phyloP scores from a whole-genome alignment of 2,888 invertebrate genomes.

The Tenthredo livida region DNA sequence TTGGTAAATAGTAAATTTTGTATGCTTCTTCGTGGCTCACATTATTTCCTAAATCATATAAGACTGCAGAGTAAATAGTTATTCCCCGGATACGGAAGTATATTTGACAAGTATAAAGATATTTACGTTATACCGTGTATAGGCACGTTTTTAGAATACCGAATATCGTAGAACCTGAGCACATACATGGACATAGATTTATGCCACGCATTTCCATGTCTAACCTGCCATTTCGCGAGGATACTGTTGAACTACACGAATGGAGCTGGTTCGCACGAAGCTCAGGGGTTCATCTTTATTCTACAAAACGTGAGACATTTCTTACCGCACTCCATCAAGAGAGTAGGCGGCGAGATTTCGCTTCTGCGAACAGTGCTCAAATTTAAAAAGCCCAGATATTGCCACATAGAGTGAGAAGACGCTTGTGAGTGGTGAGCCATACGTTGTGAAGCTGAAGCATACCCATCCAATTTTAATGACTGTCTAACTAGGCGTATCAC shows the following conservation, averaged over 20 bases:
- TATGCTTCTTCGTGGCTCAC: too few species aligned
- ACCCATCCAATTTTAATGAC: not conserved
- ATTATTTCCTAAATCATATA: not conserved
- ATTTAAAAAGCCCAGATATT: not conserved
- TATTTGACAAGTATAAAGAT: not conserved
- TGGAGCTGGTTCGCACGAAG: constrained; percentile 15
- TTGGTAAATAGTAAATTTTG: too few species aligned
- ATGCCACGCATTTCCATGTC: not conserved
- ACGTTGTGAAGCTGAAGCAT: not conserved
- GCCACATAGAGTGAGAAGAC: not conserved
- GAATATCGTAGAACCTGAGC: not conserved
- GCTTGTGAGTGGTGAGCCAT: not conserved
- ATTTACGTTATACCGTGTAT: not conserved
- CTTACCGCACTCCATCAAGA: not conserved
- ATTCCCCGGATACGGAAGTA: not conserved
- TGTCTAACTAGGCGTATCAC: not conserved
- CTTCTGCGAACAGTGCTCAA: not conserved
- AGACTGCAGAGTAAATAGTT: not conserved
- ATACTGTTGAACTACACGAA: constrained; percentile 15
- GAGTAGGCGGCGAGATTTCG: constrained; percentile 24
- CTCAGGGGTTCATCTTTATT: constrained; percentile 19
- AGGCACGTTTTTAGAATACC: constrained; percentile 1
- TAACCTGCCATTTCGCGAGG: constrained; percentile 1
- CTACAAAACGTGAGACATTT: constrained; percentile 15
- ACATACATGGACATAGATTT: not conserved